Evolutionary conservation across 2,797 vertebrate species (phyloP).

Genomic region (Argya squamiceps): DNA sequence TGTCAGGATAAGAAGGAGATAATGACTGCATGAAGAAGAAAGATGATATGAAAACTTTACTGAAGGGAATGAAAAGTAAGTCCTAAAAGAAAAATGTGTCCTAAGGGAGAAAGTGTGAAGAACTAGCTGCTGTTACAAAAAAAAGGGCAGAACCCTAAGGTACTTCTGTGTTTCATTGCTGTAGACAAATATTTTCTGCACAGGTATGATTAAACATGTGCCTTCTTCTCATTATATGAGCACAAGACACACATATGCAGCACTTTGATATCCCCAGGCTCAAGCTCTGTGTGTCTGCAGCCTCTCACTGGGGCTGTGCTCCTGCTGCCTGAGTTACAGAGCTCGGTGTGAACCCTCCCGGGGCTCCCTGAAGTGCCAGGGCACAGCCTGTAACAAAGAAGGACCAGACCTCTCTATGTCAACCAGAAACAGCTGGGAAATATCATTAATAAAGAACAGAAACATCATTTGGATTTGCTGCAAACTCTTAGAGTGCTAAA

Average conservation of each 20-base stretch:
- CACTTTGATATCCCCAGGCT: rapidly evolving
- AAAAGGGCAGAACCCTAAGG: background rate
- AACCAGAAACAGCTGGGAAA: constrained; percentile 4
- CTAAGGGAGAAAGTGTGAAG: background rate
- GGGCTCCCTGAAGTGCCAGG: background rate
- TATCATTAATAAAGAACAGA: background rate
- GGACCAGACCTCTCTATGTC: background rate
- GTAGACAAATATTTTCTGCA: background rate
- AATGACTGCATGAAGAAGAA: background rate
- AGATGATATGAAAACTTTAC: background rate
- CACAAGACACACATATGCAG: background rate
- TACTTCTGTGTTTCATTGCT: background rate
- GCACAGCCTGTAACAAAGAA: background rate
- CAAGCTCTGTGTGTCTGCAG: background rate
- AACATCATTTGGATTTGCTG: background rate
- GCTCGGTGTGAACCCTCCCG: background rate
- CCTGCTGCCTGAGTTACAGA: background rate
- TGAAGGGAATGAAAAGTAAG: background rate
- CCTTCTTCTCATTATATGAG: background rate
- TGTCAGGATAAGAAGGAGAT: background rate
- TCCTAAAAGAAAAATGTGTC: background rate
- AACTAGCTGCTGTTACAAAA: background rate
- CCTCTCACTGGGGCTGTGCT: background rate
- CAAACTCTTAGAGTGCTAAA: background rate
- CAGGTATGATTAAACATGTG: background rate